phyloP scores from a whole-genome alignment of 2,113 vertebrate genomes.

The Urocitellus parryii region DNA sequence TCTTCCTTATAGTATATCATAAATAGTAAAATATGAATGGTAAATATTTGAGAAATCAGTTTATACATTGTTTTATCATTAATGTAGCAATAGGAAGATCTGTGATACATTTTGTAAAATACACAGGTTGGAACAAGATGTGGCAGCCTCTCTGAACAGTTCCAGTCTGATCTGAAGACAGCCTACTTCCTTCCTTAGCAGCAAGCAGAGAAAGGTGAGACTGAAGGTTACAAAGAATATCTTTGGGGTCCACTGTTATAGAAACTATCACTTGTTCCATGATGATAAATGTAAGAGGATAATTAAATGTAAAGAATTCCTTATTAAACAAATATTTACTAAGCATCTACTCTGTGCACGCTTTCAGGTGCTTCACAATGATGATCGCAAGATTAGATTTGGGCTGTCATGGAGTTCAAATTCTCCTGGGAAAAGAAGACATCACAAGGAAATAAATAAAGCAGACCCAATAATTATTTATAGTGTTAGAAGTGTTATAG shows the following conservation, averaged over 20 bases:
- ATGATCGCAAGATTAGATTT: conserved; percentile 44
- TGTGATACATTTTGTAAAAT: neutral
- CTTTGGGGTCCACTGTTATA: neutral
- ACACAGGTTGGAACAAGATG: neutral
- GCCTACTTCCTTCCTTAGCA: neutral
- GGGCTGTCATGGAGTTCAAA: neutral
- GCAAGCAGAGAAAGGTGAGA: neutral
- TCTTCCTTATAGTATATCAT: neutral
- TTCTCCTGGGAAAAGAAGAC: neutral
- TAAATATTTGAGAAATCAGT: neutral
- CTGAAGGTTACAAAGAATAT: neutral
- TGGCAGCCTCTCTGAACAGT: neutral
- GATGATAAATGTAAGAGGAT: conserved; percentile 31
- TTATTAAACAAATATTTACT: conserved; percentile 55
- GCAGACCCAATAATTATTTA: neutral
- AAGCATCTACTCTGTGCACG: neutral
- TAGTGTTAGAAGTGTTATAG: neutral
- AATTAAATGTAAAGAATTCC: conserved; percentile 50
- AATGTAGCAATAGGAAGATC: neutral
- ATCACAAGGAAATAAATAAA: neutral
- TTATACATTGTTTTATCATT: neutral
- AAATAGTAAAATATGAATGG: neutral
- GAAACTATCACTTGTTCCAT: neutral
- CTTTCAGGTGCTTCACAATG: neutral
- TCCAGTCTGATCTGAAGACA: neutral